Evolutionary conservation across 2,888 invertebrate species (phyloP).

Genomic region (Meteorus colon): DNA sequence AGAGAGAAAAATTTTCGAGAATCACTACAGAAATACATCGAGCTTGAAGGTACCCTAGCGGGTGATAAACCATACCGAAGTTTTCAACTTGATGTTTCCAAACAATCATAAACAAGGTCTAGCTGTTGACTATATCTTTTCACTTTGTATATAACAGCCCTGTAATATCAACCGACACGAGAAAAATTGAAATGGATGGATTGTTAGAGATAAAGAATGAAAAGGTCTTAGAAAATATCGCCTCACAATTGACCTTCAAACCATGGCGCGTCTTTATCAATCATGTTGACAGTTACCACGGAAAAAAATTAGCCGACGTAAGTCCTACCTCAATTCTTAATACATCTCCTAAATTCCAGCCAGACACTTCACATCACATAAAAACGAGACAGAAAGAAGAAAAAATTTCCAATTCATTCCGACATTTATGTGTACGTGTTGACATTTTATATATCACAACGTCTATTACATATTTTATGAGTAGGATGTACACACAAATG

Average conservation of each 20-base stretch:
- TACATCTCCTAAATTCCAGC: constrained; percentile 3
- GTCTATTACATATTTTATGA: not conserved
- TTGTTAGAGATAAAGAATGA: not conserved
- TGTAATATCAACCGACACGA: not conserved
- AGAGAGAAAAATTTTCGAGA: too few species aligned
- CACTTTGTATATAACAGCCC: not conserved
- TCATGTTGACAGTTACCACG: constrained; percentile 78
- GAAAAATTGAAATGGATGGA: constrained; percentile 6
- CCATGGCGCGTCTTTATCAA: constrained; percentile 78
- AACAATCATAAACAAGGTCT: not conserved
- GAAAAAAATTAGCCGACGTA: constrained; percentile 74
- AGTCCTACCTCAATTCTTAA: constrained; percentile 24
- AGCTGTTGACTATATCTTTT: not conserved
- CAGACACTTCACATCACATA: constrained; percentile 2
- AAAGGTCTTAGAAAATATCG: not conserved
- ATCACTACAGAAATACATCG: too few species aligned
- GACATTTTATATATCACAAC: not conserved
- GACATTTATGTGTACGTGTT: not conserved
- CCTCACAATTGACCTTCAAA: constrained; percentile 64
- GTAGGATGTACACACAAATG: not conserved
- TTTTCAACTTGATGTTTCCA: too few species aligned
- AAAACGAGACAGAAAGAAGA: not conserved
- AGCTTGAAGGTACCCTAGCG: too few species aligned
- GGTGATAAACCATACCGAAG: too few species aligned
- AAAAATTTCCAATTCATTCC: constrained; percentile 4